Conservation (phyloP, 2,888 invertebrate genomes). For the Epirrhoe alternata region DNA sequence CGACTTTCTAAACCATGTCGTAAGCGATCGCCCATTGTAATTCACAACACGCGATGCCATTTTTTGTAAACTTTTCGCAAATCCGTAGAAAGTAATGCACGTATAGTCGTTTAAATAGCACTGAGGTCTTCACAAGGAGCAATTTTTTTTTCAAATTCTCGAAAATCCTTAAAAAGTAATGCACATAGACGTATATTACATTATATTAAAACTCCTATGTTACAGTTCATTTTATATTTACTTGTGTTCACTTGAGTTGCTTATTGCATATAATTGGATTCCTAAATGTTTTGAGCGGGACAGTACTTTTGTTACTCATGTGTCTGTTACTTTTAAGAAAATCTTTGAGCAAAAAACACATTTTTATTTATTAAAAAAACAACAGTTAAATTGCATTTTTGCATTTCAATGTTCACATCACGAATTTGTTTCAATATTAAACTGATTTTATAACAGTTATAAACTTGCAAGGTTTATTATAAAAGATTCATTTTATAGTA, state of each 20-base stretch:
- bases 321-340: neutral
- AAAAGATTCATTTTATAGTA: slow-evolving; percentile 28
- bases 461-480: slow-evolving; percentile 36
- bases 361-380: no score
- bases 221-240: no score
- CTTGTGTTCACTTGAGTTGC: no score
- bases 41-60: slow-evolving; percentile 80
- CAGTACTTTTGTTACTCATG: neutral
- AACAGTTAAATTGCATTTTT: no score
- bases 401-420: neutral
- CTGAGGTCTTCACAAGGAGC: no score
- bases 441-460: slow-evolving; percentile 34
- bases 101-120: no score
- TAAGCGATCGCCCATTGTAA: slow-evolving; percentile 78
- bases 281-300: neutral
- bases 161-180: no score
- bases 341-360: neutral
- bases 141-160: no score
- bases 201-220: no score
- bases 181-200: no score
- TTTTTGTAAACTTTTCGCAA: slow-evolving; percentile 68
- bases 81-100: slow-evolving; percentile 70
- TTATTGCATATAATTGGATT: neutral
- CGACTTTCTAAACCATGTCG: slow-evolving; percentile 83
- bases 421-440: slow-evolving; percentile 15